Evolutionary conservation across 2,888 invertebrate species (phyloP), one percentile per base, ranked within the genome.

Genomic region (Nomada fucata): DNA sequence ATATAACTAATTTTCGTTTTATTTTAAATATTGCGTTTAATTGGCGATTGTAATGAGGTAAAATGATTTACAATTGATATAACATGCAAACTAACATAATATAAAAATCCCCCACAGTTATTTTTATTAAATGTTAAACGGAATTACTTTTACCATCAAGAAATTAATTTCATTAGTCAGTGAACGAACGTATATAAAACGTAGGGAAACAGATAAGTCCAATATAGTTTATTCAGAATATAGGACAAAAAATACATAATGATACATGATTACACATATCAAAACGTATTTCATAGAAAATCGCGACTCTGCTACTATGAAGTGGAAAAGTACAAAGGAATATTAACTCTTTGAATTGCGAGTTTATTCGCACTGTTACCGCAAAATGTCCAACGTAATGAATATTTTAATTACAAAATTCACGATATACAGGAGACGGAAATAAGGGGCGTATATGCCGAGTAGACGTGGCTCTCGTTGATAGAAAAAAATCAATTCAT

Each of bases 401-500:
- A 71, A n/a, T 23, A 70, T 55, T 80, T 59, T 36, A 60, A 57
- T 75, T 78, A 50, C 53, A 61, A 86, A 74, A 72, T 75, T 63
- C 70, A 20, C 23, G 61, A 70, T 67, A 57, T 69, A 79, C 50
- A 36, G 75, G 73, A 84, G 82, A 83, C 89, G 89, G 89, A 90
- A 88, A 85, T 85, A 87, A 90, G 90, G 90, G 90, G 90, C 90
- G 90, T 90, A 88, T 86, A 80, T 88, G 82, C 64, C 47, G 75
- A 79, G 76, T 75, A 85, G 77, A 86, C 86, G 83, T 83, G 87
- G 82, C 82, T 82, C 80, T 85, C 71, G 55, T 85, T 71, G 80
- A 81, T 79, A 82, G 76, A 78, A 79, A 67, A 83, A 79, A 86
- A 80, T 81, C 77, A 79, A 84, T 78, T 82, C 75, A 78, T 79